Conservation (phyloP, 2,797 vertebrate genomes). For the Fundulus diaphanus region DNA sequence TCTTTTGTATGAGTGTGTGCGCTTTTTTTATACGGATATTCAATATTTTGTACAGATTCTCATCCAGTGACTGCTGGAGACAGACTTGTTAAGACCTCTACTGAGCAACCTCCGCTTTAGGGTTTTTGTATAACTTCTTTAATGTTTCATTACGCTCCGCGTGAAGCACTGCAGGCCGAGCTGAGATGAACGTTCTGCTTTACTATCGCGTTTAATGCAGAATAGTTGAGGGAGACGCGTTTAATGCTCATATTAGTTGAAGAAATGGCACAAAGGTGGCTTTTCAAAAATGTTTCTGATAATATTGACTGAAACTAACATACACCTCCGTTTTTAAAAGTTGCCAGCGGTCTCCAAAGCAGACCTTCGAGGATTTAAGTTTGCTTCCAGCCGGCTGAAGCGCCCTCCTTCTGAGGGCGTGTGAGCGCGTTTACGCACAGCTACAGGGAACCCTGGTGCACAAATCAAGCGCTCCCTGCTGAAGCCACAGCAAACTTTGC, state of each 20-base stretch:
- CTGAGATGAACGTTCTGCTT: neutral
- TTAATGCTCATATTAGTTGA: neutral
- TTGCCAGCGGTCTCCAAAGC: neutral
- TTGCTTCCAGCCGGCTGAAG: neutral
- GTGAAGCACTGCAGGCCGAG: conserved; percentile 11
- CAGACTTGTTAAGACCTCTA: conserved; percentile 30
- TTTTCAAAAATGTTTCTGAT: neutral
- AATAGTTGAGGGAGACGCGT: neutral
- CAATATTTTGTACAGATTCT: too few species aligned
- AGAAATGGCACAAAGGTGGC: conserved; percentile 34
- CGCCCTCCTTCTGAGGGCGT: neutral
- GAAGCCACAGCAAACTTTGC: conserved; percentile 2
- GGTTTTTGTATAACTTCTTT: neutral
- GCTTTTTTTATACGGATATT: too few species aligned
- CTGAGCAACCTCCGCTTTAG: neutral
- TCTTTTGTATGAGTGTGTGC: too few species aligned
- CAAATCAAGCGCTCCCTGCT: conserved; percentile 10
- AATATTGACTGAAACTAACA: neutral
- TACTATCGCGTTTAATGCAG: neutral
- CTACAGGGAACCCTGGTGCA: neutral
- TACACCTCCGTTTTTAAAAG: conserved; percentile 12
- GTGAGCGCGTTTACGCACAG: conserved; percentile 1
- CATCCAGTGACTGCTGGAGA: too few species aligned
- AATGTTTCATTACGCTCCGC: neutral
- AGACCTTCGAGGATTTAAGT: conserved; percentile 6